These are phyloP conservation scores for Mandrillus leucophaeus DNA, from an alignment of 2,113 vertebrate species.

Conservation along the genomic window DNA sequence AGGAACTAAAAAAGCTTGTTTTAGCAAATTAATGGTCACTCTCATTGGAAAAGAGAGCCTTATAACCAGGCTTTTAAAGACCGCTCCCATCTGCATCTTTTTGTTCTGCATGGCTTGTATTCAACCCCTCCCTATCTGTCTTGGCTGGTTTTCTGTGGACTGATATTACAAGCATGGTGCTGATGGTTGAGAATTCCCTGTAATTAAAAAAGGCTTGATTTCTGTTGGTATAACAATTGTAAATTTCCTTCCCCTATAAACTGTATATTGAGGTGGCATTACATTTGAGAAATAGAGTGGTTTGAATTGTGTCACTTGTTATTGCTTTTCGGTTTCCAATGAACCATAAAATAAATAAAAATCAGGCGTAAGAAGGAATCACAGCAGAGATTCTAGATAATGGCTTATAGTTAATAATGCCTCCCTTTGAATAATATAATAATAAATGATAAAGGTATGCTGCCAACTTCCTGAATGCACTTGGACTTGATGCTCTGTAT, in stretches of 20 bases:
- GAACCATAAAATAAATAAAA: neutral
- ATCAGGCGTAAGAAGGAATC: neutral
- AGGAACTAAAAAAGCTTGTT: neutral
- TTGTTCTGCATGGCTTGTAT: neutral
- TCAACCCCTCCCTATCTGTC: neutral
- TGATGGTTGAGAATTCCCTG: neutral
- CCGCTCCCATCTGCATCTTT: neutral
- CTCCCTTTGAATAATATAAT: neutral
- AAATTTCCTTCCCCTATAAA: conserved; percentile 2
- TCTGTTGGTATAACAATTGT: neutral
- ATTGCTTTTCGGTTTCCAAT: neutral
- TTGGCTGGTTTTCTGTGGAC: neutral
- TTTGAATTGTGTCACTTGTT: neutral
- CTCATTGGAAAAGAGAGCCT: neutral
- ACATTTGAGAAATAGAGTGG: neutral
- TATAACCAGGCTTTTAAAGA: neutral
- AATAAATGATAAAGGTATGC: neutral
- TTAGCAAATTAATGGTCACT: neutral
- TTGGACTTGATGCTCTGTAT: neutral
- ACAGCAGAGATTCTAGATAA: neutral
- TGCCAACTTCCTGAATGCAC: neutral
- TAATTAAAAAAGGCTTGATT: neutral
- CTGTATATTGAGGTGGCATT: neutral
- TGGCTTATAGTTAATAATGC: conserved; percentile 6
- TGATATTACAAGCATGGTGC: neutral